These are phyloP conservation scores for Leiothrix lutea DNA, from an alignment of 2,113 vertebrate genomes.

Conservation along the genomic window DNA sequence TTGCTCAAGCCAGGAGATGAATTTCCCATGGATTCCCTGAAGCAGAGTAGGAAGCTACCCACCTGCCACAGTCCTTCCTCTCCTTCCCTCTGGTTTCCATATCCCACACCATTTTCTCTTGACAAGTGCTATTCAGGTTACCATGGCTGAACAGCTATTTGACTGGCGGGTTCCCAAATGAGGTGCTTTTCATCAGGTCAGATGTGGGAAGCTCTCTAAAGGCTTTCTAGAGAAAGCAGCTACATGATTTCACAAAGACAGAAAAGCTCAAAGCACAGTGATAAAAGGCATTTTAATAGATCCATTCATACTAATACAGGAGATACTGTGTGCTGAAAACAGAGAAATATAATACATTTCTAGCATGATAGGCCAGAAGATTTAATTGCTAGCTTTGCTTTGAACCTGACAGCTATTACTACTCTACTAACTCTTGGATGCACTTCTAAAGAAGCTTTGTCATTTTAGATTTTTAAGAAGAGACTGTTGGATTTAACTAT, in stretches of 20 bases:
- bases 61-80: not conserved
- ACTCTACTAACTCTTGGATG: not conserved
- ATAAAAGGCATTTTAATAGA: slow-evolving; percentile 14
- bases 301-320: not conserved
- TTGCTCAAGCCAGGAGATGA: not conserved
- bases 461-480: not conserved
- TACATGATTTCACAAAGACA: not conserved
- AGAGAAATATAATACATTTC: not conserved
- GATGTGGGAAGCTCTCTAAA: not conserved
- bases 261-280: not conserved
- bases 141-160: not conserved
- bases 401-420: slow-evolving; percentile 9
- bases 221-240: not conserved
- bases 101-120: not conserved
- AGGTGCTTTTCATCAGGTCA: not conserved
- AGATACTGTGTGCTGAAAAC: not conserved
- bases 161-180: not conserved
- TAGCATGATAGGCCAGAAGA: not conserved
- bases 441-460: not conserved
- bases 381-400: slow-evolving; percentile 17
- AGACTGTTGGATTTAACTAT: not conserved
- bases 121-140: not conserved
- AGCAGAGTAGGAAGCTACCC: not conserved
- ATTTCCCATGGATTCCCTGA: not conserved
- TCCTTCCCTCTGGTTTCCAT: not conserved